Percentiles rank a stretch among this genome's conserved stretches.
These are phyloP conservation scores for Hydroisotoma schaefferi DNA, from an alignment of 2,888 invertebrate genomes.

Conservation along the genomic window DNA sequence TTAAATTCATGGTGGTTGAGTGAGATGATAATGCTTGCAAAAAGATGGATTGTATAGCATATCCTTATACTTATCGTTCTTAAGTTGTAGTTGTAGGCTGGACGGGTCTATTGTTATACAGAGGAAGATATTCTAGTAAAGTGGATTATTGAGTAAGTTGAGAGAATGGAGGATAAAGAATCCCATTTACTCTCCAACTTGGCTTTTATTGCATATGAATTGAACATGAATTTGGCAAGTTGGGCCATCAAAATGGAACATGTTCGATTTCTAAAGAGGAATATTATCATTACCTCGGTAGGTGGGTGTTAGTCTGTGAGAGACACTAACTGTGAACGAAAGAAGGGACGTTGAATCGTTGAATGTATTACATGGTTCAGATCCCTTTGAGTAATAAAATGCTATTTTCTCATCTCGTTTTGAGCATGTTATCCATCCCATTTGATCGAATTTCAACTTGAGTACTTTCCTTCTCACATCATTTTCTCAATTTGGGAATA, in stretches of 20 bases:
- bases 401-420: neutral
- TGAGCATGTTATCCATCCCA: neutral
- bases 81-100: too few species aligned
- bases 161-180: too few species aligned
- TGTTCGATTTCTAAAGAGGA: slow-evolving; percentile 19
- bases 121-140: too few species aligned
- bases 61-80: too few species aligned
- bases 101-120: too few species aligned
- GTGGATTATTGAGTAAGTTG: too few species aligned
- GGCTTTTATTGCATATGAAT: neutral
- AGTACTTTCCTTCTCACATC: neutral
- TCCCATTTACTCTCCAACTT: too few species aligned
- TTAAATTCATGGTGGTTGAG: too few species aligned
- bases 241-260: slow-evolving; percentile 23
- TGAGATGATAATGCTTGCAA: too few species aligned
- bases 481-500: too few species aligned
- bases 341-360: neutral
- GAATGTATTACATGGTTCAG: neutral
- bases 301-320: neutral
- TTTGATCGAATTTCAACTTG: neutral
- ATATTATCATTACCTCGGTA: slow-evolving; percentile 10
- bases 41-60: too few species aligned
- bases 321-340: too few species aligned
- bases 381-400: neutral
- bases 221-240: slow-evolving; percentile 1